phyloP scores from a whole-genome alignment of 2,797 vertebrate species.

The Harpagifer antarcticus region DNA sequence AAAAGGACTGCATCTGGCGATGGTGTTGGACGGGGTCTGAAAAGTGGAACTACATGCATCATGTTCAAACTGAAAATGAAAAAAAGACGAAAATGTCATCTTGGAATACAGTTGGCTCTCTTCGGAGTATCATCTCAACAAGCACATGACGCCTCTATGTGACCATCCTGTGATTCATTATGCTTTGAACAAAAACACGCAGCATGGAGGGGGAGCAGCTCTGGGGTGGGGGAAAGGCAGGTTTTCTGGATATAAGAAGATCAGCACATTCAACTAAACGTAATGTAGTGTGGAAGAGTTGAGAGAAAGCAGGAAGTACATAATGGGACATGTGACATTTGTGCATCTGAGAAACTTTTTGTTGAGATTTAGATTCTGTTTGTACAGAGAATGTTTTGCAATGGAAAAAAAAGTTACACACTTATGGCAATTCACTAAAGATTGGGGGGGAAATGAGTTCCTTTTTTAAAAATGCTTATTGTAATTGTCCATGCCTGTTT shows the following conservation, averaged over 20 bases:
- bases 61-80: slow-evolving; percentile 51
- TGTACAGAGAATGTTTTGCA: slow-evolving; percentile 83
- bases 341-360: slow-evolving; percentile 74
- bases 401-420: slow-evolving; percentile 65
- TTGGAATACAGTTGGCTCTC: slow-evolving; percentile 56
- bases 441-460: slow-evolving; percentile 31
- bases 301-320: slow-evolving; percentile 36
- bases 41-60: slow-evolving; percentile 57
- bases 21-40: slow-evolving; percentile 2
- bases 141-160: slow-evolving; percentile 72
- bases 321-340: slow-evolving; percentile 65
- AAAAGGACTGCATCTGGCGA: slow-evolving; percentile 40
- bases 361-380: slow-evolving; percentile 76
- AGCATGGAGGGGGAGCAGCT: slow-evolving; percentile 50
- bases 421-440: slow-evolving; percentile 58
- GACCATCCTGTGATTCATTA: slow-evolving; percentile 78
- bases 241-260: slow-evolving; percentile 44
- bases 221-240: slow-evolving; percentile 40
- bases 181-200: slow-evolving; percentile 67
- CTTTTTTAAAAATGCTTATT: slow-evolving; percentile 74
- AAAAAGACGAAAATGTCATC: slow-evolving; percentile 52
- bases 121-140: slow-evolving; percentile 76
- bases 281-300: slow-evolving; percentile 31
- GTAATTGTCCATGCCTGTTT: slow-evolving; percentile 79
- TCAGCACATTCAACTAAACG: slow-evolving; percentile 35